These are phyloP conservation scores for Gulo gulo DNA, from an alignment of 2,113 vertebrate genomes.

Conservation along the genomic window DNA sequence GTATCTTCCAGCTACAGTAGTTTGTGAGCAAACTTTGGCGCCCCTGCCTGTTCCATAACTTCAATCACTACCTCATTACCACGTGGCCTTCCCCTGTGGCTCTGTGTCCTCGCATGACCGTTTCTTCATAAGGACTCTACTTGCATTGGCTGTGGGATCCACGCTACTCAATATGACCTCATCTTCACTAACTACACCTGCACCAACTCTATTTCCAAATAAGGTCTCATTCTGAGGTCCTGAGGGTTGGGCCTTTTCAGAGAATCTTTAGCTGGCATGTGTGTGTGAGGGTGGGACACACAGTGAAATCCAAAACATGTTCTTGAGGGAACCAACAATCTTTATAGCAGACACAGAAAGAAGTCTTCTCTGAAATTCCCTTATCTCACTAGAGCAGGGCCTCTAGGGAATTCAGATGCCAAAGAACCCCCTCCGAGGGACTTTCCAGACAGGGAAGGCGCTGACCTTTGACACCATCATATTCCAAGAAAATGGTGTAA, in stretches of 20 bases:
- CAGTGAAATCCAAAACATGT: neutral
- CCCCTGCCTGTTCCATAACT: neutral
- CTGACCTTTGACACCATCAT: neutral
- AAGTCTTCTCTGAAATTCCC: neutral
- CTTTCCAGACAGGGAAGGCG: neutral
- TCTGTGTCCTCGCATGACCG: neutral
- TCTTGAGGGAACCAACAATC: neutral
- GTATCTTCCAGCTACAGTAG: no score
- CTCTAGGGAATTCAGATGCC: neutral
- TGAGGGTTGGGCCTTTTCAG: neutral
- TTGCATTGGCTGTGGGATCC: no score
- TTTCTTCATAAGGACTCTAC: neutral
- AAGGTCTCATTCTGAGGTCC: neutral
- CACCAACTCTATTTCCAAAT: neutral
- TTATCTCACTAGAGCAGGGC: neutral
- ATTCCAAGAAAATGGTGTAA: neutral
- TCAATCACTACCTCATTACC: neutral
- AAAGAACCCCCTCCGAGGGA: neutral
- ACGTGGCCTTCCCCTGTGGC: rapidly evolving
- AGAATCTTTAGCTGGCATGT: neutral
- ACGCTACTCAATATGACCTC: neutral
- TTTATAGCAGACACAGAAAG: neutral
- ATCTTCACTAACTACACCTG: neutral
- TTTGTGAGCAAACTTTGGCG: no score
- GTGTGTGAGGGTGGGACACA: neutral